Evolutionary conservation across 2,888 invertebrate species (phyloP).

Genomic region (Rhopalosiphum nymphaeae): DNA sequence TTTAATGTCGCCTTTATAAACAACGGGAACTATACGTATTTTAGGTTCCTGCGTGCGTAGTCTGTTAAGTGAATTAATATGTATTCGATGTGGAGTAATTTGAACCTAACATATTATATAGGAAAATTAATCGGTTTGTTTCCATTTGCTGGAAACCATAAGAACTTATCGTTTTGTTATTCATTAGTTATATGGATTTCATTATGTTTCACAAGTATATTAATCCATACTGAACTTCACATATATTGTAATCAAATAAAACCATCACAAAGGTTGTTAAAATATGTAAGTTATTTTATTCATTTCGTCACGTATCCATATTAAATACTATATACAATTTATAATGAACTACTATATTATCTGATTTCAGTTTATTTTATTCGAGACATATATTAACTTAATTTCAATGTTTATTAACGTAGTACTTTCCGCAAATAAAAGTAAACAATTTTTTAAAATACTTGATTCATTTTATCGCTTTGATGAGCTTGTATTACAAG

Average conservation of each 20-base stretch:
- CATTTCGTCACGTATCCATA: background rate
- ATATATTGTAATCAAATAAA: background rate
- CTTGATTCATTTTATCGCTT: background rate
- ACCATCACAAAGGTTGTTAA: background rate
- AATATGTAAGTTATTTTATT: background rate
- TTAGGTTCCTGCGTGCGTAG: background rate
- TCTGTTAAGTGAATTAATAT: background rate
- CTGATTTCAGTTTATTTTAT: slow-evolving; percentile 5
- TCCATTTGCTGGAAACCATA: background rate
- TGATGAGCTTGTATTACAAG: background rate
- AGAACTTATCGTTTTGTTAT: background rate
- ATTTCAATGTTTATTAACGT: background rate
- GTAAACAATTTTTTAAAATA: slow-evolving; percentile 11
- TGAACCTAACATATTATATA: background rate
- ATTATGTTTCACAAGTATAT: background rate
- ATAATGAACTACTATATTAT: background rate
- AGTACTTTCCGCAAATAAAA: background rate
- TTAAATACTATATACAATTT: background rate
- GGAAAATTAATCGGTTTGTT: slow-evolving; percentile 13
- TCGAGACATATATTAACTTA: background rate
- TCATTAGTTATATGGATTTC: background rate
- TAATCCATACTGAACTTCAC: rapidly evolving
- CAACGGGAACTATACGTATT: background rate
- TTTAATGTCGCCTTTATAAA: background rate
- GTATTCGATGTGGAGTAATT: background rate